These are phyloP conservation scores for Apamea crenata DNA, from an alignment of 2,888 invertebrate genomes.

Conservation along the genomic window DNA sequence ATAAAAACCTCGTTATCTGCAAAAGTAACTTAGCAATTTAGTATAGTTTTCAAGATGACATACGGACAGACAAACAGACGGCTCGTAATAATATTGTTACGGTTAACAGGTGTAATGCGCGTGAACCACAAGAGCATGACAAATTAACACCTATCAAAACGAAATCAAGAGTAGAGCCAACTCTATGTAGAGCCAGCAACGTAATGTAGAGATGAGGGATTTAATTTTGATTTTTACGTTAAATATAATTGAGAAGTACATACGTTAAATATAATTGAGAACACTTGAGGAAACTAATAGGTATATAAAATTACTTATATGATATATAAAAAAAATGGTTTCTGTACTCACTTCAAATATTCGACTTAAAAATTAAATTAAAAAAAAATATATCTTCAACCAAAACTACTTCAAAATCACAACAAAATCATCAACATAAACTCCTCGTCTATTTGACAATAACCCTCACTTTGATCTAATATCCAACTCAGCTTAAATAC, in stretches of 20 bases:
- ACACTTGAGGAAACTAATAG: neutral
- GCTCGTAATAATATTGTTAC: conserved; percentile 68
- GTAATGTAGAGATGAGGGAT: conserved; percentile 51
- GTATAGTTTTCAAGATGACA: conserved; percentile 63
- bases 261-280: neutral
- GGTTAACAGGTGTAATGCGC: conserved; percentile 68
- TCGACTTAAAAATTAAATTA: neutral
- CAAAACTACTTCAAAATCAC: neutral
- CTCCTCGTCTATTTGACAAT: neutral
- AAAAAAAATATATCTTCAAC: neutral
- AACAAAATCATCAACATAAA: conserved; percentile 1
- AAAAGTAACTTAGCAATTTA: conserved; percentile 64
- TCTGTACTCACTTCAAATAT: neutral
- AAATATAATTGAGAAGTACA: neutral
- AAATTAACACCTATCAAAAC: conserved; percentile 87
- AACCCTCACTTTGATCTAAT: conserved; percentile 26
- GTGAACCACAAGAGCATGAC: conserved; percentile 77
- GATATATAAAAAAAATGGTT: neutral
- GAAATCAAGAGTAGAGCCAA: conserved; percentile 80
- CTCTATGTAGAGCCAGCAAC: conserved; percentile 68
- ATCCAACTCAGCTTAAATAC: conserved; percentile 27
- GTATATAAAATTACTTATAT: neutral
- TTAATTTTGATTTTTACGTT: neutral
- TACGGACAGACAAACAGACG: conserved; percentile 63
- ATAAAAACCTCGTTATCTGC: conserved; percentile 67